These are phyloP conservation scores for Archocentrus centrarchus DNA, from an alignment of 2,113 vertebrate species.

Conservation along the genomic window DNA sequence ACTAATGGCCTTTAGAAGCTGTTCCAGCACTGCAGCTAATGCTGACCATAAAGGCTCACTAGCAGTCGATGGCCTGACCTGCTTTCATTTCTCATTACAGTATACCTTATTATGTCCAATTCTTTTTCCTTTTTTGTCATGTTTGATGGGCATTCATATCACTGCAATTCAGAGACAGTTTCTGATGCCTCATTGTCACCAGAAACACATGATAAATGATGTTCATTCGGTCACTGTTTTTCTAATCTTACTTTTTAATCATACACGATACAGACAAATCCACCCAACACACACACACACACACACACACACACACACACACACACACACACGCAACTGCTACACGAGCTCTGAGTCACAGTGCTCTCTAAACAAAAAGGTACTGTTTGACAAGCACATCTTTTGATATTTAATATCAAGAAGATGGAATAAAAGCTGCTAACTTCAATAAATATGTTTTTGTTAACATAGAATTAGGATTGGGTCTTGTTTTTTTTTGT, in stretches of 20 bases:
- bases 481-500: constrained; percentile 4
- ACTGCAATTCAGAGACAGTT: constrained; percentile 43
- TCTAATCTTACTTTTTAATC: constrained; percentile 4
- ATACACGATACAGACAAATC: background rate
- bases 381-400: constrained; percentile 43
- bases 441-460: constrained; percentile 40
- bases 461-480: background rate
- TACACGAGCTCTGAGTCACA: background rate
- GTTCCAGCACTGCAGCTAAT: constrained; percentile 60
- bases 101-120: constrained; percentile 22
- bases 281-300: background rate
- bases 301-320: background rate
- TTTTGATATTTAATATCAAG: constrained; percentile 39
- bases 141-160: constrained; percentile 58
- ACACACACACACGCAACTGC: background rate
- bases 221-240: background rate
- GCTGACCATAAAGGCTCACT: constrained; percentile 51
- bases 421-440: constrained; percentile 45
- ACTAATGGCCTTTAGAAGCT: constrained; percentile 74
- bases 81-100: constrained; percentile 47
- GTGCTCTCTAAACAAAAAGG: constrained; percentile 22
- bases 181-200: constrained; percentile 18
- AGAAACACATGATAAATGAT: constrained; percentile 47
- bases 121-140: constrained; percentile 33
- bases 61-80: constrained; percentile 41